Conservation (phyloP, 2,797 vertebrate species). For the Falco cherrug region DNA sequence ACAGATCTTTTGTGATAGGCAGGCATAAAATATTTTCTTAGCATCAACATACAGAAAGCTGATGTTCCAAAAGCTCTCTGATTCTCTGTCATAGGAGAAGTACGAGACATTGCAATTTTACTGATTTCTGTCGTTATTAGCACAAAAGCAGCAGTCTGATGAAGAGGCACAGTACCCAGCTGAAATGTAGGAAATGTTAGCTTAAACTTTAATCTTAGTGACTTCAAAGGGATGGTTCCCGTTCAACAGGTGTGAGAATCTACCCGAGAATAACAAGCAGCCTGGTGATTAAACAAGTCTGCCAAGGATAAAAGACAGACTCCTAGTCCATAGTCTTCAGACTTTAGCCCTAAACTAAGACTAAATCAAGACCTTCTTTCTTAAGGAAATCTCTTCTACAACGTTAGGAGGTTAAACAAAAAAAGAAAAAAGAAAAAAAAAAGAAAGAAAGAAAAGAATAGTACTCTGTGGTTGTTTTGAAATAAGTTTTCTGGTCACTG, state of each 20-base stretch:
- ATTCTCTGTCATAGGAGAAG: background rate
- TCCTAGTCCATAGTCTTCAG: background rate
- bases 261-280: background rate
- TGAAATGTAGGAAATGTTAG: background rate
- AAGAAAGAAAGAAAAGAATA: fast-evolving
- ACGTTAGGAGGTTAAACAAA: background rate
- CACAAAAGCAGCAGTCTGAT: background rate
- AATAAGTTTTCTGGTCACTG: background rate
- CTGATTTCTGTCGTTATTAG: background rate
- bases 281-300: background rate
- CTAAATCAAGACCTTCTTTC: background rate
- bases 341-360: background rate
- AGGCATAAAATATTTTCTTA: background rate
- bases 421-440: too few species aligned
- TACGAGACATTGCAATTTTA: background rate
- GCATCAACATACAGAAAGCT: background rate
- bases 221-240: background rate
- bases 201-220: background rate
- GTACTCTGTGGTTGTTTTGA: background rate
- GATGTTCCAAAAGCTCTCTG: background rate
- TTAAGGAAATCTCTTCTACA: background rate
- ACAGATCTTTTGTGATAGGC: background rate
- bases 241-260: background rate
- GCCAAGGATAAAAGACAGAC: background rate
- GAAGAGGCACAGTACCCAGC: background rate